Evolutionary conservation across 2,113 vertebrate genomes (phyloP).

Genomic region (Corydoras sp.): DNA sequence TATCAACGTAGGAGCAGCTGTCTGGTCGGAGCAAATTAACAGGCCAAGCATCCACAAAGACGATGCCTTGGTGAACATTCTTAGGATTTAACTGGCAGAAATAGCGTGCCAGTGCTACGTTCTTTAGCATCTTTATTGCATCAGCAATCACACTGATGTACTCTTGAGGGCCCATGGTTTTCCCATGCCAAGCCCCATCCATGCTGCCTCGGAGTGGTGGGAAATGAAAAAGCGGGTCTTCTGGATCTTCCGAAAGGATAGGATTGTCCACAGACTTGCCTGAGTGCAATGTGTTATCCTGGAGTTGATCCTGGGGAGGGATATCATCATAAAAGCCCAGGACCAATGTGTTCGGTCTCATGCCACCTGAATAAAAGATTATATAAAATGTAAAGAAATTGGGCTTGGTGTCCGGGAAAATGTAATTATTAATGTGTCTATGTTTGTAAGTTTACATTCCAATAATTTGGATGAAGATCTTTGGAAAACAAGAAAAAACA

Average conservation of each 20-base stretch:
- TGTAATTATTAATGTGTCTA: too few relatives aligned
- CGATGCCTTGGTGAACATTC: slow-evolving; percentile 48
- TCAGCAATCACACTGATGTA: slow-evolving; percentile 81
- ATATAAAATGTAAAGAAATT: not conserved
- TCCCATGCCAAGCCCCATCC: slow-evolving; percentile 52
- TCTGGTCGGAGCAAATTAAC: slow-evolving; percentile 82
- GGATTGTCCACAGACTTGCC: slow-evolving; percentile 32
- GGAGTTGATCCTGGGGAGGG: slow-evolving; percentile 64
- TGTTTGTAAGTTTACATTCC: too few relatives aligned
- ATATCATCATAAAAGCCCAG: slow-evolving; percentile 79
- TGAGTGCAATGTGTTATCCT: slow-evolving; percentile 51
- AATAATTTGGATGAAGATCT: too few relatives aligned
- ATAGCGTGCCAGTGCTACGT: slow-evolving; percentile 76
- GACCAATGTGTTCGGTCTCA: slow-evolving; percentile 86
- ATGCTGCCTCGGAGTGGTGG: slow-evolving; percentile 47
- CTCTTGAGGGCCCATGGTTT: slow-evolving; percentile 68
- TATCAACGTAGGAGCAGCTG: slow-evolving; percentile 80
- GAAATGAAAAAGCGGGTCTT: slow-evolving; percentile 62
- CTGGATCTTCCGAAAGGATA: slow-evolving; percentile 4
- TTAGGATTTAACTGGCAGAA: slow-evolving; percentile 71
- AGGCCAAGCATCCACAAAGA: slow-evolving; percentile 83
- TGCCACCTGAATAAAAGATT: slow-evolving; percentile 69
- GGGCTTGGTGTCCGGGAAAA: too few relatives aligned
- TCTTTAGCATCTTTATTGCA: slow-evolving; percentile 85
- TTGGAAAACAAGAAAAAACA: too few relatives aligned